Evolutionary conservation across 2,888 invertebrate species (phyloP).

Genomic region (Uropetala carovei): DNA sequence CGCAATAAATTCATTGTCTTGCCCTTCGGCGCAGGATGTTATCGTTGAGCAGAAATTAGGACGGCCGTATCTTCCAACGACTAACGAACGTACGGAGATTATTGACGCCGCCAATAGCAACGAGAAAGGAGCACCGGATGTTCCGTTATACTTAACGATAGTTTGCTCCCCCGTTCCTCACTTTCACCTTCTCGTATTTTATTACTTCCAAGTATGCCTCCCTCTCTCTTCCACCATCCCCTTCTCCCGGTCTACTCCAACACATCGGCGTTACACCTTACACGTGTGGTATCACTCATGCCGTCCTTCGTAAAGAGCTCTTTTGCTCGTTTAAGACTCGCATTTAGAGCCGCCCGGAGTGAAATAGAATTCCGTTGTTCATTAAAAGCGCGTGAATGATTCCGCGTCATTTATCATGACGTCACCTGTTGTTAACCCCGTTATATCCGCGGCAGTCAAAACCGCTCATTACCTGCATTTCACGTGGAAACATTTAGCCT

Average conservation of each 20-base stretch:
- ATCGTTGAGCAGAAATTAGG: background rate
- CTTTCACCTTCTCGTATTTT: background rate
- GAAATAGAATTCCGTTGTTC: slow-evolving; percentile 38
- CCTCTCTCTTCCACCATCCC: background rate
- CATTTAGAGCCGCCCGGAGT: background rate
- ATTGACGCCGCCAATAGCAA: background rate
- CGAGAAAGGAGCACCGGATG: background rate
- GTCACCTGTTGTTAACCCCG: slow-evolving; percentile 55
- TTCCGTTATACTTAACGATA: background rate
- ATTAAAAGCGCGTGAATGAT: slow-evolving; percentile 27
- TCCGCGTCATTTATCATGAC: slow-evolving; percentile 49
- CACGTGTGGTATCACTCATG: background rate
- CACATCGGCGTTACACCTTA: background rate
- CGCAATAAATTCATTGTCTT: too few relatives aligned
- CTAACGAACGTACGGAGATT: background rate
- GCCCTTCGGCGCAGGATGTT: background rate
- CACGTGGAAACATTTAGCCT: background rate
- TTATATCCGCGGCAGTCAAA: background rate
- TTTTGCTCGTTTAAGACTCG: background rate
- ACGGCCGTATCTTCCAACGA: background rate
- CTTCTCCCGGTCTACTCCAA: background rate
- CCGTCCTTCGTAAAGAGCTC: background rate
- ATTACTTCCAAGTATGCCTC: background rate
- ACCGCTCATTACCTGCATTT: background rate
- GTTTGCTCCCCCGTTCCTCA: background rate